These are phyloP conservation scores for Rhagoletis pomonella DNA, from an alignment of 1,140 invertebrate species.

Conservation along the genomic window DNA sequence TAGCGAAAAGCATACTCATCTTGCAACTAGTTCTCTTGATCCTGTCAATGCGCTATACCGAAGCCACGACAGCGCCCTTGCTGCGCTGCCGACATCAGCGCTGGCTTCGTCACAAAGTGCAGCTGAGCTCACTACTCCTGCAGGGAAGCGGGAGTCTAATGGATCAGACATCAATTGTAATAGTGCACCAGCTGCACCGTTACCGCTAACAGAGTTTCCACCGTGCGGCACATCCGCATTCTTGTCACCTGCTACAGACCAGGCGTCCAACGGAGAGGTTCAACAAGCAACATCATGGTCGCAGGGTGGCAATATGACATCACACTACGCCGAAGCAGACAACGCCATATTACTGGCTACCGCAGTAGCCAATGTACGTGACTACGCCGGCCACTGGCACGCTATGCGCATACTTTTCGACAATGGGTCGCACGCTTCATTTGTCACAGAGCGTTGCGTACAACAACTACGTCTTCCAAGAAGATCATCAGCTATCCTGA, in stretches of 20 bases:
- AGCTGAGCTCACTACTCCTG: not conserved
- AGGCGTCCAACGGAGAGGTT: not conserved
- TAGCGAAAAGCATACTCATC: not conserved
- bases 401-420: not conserved
- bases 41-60: not conserved
- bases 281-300: not conserved
- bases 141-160: too few relatives aligned
- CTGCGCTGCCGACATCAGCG: not conserved
- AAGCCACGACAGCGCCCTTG: not conserved
- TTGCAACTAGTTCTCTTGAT: not conserved
- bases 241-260: too few relatives aligned
- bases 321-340: not conserved
- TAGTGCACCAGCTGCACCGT: too few relatives aligned
- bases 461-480: too few relatives aligned
- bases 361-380: not conserved
- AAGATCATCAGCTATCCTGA: too few relatives aligned
- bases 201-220: too few relatives aligned
- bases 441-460: slow-evolving; percentile 1
- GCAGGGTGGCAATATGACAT: not conserved
- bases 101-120: not conserved
- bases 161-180: too few relatives aligned
- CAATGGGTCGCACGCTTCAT: too few relatives aligned
- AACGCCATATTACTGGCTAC: not conserved
- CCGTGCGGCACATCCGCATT: too few relatives aligned
- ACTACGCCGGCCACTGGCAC: not conserved